A percentile compares a stretch with the other conserved stretches of the same genome.
Conservation (phyloP, 2,797 vertebrate genomes). For the Poecilia wingei region DNA sequence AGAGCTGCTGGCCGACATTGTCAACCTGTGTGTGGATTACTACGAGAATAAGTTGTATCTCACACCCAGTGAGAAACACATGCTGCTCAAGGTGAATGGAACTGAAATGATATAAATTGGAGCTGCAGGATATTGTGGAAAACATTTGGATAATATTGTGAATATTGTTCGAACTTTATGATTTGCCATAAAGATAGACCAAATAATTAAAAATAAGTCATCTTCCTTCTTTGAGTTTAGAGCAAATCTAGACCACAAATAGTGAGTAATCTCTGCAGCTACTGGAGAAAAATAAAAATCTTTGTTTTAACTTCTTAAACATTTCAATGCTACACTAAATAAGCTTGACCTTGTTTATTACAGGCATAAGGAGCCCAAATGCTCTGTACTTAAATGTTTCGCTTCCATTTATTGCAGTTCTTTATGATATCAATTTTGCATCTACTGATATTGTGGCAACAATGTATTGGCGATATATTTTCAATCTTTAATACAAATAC, state of each 20-base stretch:
- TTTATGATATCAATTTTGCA: not conserved
- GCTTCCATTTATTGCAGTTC: not conserved
- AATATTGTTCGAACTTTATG: not conserved
- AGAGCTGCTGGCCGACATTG: slow-evolving; percentile 96
- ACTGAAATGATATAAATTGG: not conserved
- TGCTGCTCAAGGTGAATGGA: slow-evolving; percentile 91
- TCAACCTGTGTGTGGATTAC: slow-evolving; percentile 96
- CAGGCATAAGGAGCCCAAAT: not conserved
- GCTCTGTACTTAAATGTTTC: not conserved
- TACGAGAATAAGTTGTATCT: slow-evolving; percentile 99
- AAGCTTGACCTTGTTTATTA: not conserved
- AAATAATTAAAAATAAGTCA: not conserved
- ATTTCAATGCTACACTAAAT: not conserved
- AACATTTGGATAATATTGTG: not conserved
- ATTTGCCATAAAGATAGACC: not conserved
- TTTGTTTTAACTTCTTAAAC: not conserved
- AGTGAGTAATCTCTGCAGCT: not conserved
- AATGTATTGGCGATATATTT: not conserved
- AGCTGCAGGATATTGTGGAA: not conserved
- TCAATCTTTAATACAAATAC: not conserved
- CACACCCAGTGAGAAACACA: slow-evolving; percentile 96
- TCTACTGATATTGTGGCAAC: not conserved
- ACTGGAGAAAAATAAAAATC: not conserved
- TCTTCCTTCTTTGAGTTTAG: not conserved
- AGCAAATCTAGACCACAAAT: not conserved